Conservation (phyloP, 2,113 vertebrate genomes). For the Calcarius ornatus region DNA sequence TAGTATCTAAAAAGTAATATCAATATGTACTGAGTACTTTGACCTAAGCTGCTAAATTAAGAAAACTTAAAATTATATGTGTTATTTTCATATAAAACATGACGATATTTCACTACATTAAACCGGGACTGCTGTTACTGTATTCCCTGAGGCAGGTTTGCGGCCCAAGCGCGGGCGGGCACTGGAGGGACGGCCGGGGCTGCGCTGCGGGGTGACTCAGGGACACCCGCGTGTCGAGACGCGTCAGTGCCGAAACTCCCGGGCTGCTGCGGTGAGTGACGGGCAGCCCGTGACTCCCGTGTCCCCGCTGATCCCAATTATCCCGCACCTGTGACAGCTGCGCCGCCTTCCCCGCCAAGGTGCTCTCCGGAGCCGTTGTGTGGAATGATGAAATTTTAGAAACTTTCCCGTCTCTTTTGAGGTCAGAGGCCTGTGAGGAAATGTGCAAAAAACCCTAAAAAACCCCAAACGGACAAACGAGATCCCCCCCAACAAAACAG, state of each 20-base stretch:
- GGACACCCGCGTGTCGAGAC: accelerated
- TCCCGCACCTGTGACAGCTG: accelerated
- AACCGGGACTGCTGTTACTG: not conserved
- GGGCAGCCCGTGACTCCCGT: not conserved
- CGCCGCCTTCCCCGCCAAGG: not conserved
- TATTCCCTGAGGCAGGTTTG: not conserved
- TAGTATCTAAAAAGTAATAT: not conserved
- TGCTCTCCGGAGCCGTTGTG: not conserved
- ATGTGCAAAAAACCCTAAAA: accelerated
- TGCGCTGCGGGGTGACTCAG: not conserved
- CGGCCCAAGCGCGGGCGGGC: not conserved
- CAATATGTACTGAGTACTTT: not conserved
- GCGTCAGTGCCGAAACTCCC: accelerated
- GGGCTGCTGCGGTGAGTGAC: not conserved
- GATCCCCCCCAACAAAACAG: too few species aligned
- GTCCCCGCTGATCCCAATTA: accelerated
- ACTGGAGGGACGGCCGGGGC: accelerated
- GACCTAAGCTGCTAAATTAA: not conserved
- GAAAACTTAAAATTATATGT: not conserved
- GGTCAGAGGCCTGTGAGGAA: not conserved
- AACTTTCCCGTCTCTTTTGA: not conserved
- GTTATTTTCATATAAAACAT: not conserved
- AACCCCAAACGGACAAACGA: not conserved
- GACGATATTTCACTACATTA: not conserved
- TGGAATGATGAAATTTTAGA: not conserved